Conservation (phyloP, 1,140 invertebrate species). For the Drosophila insularis region DNA sequence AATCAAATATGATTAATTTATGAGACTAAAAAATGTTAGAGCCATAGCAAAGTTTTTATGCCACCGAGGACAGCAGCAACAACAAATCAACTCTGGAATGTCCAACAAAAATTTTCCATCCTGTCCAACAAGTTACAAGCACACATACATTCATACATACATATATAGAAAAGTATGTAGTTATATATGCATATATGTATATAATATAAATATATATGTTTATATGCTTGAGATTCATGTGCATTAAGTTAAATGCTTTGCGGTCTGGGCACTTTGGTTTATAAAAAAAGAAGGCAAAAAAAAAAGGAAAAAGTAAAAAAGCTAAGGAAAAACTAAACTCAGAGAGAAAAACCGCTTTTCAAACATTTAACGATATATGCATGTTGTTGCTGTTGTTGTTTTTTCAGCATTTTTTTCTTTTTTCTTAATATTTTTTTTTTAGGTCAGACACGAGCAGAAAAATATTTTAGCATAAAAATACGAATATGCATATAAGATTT, state of each 20-base stretch:
- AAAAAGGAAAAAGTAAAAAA: conserved; percentile 26
- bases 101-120: conserved; percentile 26
- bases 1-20: conserved; percentile 10
- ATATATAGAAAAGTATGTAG: conserved; percentile 9
- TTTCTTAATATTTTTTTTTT: conserved; percentile 46
- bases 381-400: background rate
- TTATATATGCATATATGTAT: background rate
- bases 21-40: conserved; percentile 34
- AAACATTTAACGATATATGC: conserved; percentile 57
- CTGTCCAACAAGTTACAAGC: conserved; percentile 33
- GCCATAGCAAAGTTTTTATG: conserved; percentile 43
- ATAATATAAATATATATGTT: conserved; percentile 15
- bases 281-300: conserved; percentile 55
- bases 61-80: background rate
- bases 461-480: conserved; percentile 79
- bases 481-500: conserved; percentile 51
- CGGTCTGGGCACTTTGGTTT: conserved; percentile 75
- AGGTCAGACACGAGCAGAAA: conserved; percentile 65
- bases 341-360: conserved; percentile 45
- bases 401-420: conserved; percentile 28
- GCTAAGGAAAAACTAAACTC: conserved; percentile 32
- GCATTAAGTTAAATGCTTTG: conserved; percentile 80
- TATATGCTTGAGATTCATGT: conserved; percentile 58
- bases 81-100: conserved; percentile 15
- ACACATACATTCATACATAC: conserved; percentile 49